These are phyloP conservation scores for Syrista parreyssii DNA, from an alignment of 2,888 invertebrate species.

Conservation along the genomic window DNA sequence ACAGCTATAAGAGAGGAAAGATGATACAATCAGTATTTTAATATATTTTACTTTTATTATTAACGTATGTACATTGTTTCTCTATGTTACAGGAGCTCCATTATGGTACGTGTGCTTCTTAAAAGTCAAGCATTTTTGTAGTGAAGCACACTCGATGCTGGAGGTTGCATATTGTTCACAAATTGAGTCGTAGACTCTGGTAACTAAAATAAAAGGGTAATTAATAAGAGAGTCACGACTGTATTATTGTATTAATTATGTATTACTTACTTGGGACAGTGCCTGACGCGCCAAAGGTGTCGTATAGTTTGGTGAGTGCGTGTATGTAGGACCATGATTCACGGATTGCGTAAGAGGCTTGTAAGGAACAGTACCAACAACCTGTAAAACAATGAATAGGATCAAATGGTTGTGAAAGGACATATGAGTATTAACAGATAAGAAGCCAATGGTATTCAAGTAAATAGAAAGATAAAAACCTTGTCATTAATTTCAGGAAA, in stretches of 20 bases:
- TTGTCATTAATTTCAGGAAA: conserved; percentile 85
- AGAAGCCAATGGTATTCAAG: not conserved
- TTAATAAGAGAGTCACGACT: conserved; percentile 7
- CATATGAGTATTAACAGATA: not conserved
- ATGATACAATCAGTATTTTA: not conserved
- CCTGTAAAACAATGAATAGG: not conserved
- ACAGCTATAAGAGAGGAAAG: not conserved
- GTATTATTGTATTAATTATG: not conserved
- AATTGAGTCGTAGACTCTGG: conserved; percentile 52
- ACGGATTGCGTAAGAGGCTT: conserved; percentile 42
- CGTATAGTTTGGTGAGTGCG: conserved; percentile 49
- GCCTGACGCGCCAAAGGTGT: not conserved
- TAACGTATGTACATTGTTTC: not conserved
- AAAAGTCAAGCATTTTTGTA: conserved; percentile 51
- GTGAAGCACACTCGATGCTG: conserved; percentile 50
- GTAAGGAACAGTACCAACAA: conserved; percentile 12
- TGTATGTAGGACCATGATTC: conserved; percentile 49
- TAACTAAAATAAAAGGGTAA: conserved; percentile 34
- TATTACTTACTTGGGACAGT: not conserved
- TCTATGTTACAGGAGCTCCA: not conserved
- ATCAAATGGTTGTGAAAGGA: not conserved
- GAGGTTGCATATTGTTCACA: conserved; percentile 45
- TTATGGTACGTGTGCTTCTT: not conserved
- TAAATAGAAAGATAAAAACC: conserved; percentile 38
- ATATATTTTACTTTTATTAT: not conserved